phyloP scores from a whole-genome alignment of 2,113 vertebrate species.

The Crotalus tigris region DNA sequence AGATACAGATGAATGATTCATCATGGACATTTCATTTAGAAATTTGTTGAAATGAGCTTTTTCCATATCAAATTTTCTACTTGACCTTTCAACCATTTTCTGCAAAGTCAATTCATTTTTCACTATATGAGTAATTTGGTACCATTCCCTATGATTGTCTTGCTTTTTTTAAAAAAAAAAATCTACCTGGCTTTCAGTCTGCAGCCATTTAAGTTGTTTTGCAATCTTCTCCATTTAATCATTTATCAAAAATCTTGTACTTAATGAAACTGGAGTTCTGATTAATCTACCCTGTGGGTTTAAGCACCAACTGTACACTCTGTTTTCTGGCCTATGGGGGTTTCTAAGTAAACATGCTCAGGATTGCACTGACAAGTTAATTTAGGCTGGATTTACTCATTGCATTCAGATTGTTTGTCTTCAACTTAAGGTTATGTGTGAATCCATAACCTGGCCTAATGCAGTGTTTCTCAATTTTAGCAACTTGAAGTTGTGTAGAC shows the following conservation, averaged over 20 bases:
- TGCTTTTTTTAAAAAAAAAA: background rate
- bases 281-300: background rate
- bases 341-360: background rate
- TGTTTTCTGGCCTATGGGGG: background rate
- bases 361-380: background rate
- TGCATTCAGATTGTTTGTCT: background rate
- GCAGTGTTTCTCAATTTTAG: background rate
- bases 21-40: slow-evolving; percentile 50
- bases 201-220: slow-evolving; percentile 29
- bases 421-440: background rate
- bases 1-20: slow-evolving; percentile 50
- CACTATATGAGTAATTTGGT: slow-evolving; percentile 34
- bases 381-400: background rate
- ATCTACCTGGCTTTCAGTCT: slow-evolving; percentile 43
- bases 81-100: background rate
- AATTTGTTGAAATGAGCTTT: slow-evolving; percentile 3
- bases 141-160: slow-evolving; percentile 25
- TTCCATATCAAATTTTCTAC: slow-evolving; percentile 36
- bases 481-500: background rate
- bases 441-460: background rate
- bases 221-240: slow-evolving; percentile 45
- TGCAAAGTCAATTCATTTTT: slow-evolving; percentile 35
- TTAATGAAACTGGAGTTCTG: slow-evolving; percentile 46
- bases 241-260: slow-evolving; percentile 40
- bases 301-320: background rate